Percentiles rank a stretch among this genome's conserved stretches.
These are phyloP conservation scores for Anthopleura sola DNA, from an alignment of 64 coral and sea anemone species.

Conservation along the genomic window DNA sequence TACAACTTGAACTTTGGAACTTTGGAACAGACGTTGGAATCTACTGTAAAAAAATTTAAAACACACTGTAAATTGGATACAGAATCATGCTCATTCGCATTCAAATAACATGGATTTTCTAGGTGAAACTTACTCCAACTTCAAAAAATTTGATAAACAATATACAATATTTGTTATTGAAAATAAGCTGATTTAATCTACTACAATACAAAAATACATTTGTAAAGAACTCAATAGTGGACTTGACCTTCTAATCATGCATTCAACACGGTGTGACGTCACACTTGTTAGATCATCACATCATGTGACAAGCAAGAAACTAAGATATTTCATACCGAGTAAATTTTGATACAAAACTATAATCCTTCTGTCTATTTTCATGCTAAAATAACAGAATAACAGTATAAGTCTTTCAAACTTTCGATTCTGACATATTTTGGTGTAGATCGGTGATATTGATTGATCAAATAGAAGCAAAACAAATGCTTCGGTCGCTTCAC, in stretches of 20 bases:
- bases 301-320: not conserved
- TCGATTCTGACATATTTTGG: not conserved
- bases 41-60: no score
- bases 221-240: not conserved
- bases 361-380: not conserved
- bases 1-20: no score
- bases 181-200: no score
- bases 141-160: no score
- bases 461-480: not conserved
- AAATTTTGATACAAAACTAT: not conserved
- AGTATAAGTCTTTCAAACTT: not conserved
- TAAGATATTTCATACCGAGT: not conserved
- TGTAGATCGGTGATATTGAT: not conserved
- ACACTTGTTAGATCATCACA: not conserved
- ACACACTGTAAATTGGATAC: no score
- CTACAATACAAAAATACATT: not conserved
- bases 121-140: no score
- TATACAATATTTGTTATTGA: no score
- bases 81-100: no score
- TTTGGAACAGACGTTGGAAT: no score
- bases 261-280: not conserved
- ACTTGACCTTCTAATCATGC: not conserved
- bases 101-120: no score
- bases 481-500: not conserved
- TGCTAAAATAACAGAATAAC: not conserved